Evolutionary conservation across 1,140 invertebrate species (phyloP).

Genomic region (Gryon sp.): DNA sequence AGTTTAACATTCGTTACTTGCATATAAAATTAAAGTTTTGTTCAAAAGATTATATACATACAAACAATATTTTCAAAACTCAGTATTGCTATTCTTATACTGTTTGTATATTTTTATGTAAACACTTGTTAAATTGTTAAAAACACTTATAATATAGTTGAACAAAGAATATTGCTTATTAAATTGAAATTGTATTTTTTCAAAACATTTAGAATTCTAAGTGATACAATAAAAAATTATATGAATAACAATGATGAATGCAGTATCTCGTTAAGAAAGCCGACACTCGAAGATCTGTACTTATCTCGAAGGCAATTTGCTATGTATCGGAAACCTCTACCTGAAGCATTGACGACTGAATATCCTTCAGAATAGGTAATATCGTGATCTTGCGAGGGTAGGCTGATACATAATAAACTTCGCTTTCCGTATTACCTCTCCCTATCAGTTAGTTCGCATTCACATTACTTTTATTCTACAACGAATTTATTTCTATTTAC

Average conservation of each 20-base stretch:
- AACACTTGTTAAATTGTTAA: too few relatives aligned
- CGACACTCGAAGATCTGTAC: slow-evolving; percentile 48
- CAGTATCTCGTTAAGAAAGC: slow-evolving; percentile 46
- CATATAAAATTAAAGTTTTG: slow-evolving; percentile 11
- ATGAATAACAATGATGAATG: slow-evolving; percentile 55
- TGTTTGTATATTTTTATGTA: too few relatives aligned
- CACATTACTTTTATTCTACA: slow-evolving; percentile 23
- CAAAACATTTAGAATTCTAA: too few relatives aligned
- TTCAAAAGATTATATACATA: neutral
- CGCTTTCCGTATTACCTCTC: slow-evolving; percentile 24
- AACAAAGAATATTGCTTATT: too few relatives aligned
- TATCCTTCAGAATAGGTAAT: slow-evolving; percentile 58
- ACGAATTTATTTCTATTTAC: slow-evolving; percentile 27
- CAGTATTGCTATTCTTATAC: too few relatives aligned
- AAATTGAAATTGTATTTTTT: too few relatives aligned
- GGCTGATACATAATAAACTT: slow-evolving; percentile 66
- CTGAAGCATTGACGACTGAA: slow-evolving; percentile 29
- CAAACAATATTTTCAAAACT: too few relatives aligned
- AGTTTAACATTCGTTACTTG: slow-evolving; percentile 43
- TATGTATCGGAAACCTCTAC: slow-evolving; percentile 43
- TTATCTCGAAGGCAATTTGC: slow-evolving; percentile 65
- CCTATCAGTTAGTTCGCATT: slow-evolving; percentile 50
- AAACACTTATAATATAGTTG: too few relatives aligned
- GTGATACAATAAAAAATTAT: neutral
- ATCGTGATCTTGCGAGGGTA: slow-evolving; percentile 63